These are phyloP conservation scores for Poecilia velifera DNA, from an alignment of 2,797 vertebrate species.

Conservation along the genomic window DNA sequence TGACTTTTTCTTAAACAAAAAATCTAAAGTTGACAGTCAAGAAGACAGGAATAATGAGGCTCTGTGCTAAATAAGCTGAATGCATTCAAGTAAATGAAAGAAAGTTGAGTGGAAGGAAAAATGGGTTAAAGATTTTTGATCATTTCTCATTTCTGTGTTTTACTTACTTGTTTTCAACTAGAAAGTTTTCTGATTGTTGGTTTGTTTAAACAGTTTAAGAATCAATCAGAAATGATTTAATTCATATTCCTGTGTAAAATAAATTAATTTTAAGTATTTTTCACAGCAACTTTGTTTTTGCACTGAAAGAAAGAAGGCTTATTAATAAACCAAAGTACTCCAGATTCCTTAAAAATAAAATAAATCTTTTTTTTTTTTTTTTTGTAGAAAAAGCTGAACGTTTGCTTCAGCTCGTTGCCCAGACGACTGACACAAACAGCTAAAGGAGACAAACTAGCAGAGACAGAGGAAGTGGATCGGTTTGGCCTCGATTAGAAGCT, in stretches of 20 bases:
- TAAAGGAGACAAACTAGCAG: conserved; percentile 47
- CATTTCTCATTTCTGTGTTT: not conserved
- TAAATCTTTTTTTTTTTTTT: not conserved
- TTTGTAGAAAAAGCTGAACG: not conserved
- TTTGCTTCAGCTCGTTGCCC: not conserved
- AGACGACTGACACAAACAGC: conserved; percentile 32
- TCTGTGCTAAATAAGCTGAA: not conserved
- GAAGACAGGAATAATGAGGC: not conserved
- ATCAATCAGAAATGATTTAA: not conserved
- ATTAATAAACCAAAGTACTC: not conserved
- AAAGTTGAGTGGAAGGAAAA: not conserved
- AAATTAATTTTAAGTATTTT: not conserved
- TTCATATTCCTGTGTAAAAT: not conserved
- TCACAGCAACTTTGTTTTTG: not conserved
- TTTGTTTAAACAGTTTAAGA: not conserved
- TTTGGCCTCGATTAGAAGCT: conserved; percentile 47
- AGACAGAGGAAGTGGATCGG: conserved; percentile 45
- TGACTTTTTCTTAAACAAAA: no score
- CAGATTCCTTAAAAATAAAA: not conserved
- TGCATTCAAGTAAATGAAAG: not conserved
- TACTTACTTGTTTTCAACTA: not conserved
- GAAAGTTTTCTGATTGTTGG: not conserved
- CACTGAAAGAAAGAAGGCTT: not conserved
- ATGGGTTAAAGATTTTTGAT: not conserved
- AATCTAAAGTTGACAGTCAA: not conserved